Evolutionary conservation across 2,113 vertebrate genomes (phyloP).

Genomic region (cat (Felis catus)): F.catus_Fca126_mat1.0 CM031412.1:225744001-225744500

Average conservation of each 20-base stretch:
- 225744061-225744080: background rate
- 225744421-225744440: background rate
- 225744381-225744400: background rate
- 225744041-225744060: background rate
- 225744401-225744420: background rate
- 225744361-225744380: background rate
- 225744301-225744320: too few relatives aligned
- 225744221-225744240: background rate
- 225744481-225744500: background rate
- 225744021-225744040: background rate
- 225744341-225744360: background rate
- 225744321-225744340: background rate
- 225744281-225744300: too few relatives aligned
- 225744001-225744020: accelerated
- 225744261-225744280: background rate
- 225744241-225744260: background rate
- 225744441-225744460: background rate
- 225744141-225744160: background rate
- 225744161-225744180: background rate
- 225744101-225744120: background rate
- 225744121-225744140: too few relatives aligned
- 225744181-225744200: background rate
- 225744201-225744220: background rate
- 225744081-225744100: background rate
- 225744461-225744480: background rate